phyloP scores from a whole-genome alignment of 2,888 invertebrate genomes.

The Patella caerulea region DNA sequence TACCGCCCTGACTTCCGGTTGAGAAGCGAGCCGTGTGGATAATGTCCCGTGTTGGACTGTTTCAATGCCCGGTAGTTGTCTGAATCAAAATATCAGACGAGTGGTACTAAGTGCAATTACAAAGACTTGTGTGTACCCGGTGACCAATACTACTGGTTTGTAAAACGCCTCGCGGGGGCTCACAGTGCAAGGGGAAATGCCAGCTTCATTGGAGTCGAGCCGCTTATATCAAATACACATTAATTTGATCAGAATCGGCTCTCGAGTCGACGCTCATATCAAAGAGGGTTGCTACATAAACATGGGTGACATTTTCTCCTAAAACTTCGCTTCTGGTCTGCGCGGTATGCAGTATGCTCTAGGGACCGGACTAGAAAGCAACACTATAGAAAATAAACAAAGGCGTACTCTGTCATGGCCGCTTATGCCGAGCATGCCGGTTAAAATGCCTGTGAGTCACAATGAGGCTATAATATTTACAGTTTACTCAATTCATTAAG shows the following conservation, averaged over 20 bases:
- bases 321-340: not conserved
- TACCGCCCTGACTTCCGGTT: constrained; percentile 6
- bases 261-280: not conserved
- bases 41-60: not conserved
- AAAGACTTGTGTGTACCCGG: not conserved
- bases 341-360: not conserved
- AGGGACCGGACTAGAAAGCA: not conserved
- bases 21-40: not conserved
- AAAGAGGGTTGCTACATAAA: constrained; percentile 4
- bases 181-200: constrained; percentile 8
- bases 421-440: no score
- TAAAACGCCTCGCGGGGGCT: constrained; percentile 10
- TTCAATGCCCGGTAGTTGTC: not conserved
- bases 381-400: no score
- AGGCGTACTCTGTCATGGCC: no score
- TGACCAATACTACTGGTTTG: not conserved
- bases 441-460: no score
- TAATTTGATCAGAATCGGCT: constrained; percentile 2
- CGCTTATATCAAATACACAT: constrained; percentile 2
- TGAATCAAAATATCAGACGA: not conserved
- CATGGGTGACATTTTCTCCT: not conserved
- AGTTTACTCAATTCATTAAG: no score
- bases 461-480: no score
- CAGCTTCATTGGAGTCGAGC: not conserved
- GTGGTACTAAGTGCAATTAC: constrained; percentile 5